A percentile compares a stretch with the other conserved stretches of the same genome.
Evolutionary conservation across 2,888 invertebrate species (phyloP).

Genomic region (Rhopalosiphum nymphaeae): DNA sequence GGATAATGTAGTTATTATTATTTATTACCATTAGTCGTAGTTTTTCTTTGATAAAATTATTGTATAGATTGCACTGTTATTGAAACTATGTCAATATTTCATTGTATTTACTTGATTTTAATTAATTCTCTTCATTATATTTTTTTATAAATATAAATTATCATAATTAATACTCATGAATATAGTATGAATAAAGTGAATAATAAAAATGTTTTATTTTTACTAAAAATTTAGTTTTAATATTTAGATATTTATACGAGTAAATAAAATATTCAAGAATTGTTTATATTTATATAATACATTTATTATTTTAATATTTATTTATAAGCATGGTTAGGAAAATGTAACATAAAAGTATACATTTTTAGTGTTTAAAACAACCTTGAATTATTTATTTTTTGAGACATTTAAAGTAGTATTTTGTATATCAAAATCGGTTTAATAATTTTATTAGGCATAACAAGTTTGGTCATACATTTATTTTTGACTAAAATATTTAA

Average conservation of each 20-base stretch:
- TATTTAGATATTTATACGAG: not conserved
- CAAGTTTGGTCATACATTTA: not conserved
- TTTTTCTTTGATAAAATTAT: not conserved
- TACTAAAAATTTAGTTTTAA: not conserved
- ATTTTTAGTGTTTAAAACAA: not conserved
- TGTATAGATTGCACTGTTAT: not conserved
- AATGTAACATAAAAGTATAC: not conserved
- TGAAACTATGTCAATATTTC: not conserved
- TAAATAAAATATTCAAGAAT: not conserved
- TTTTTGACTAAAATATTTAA: not conserved
- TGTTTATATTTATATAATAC: not conserved
- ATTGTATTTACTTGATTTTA: not conserved
- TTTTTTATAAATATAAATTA: not conserved
- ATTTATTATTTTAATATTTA: not conserved
- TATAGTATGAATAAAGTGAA: not conserved
- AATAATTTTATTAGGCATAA: not conserved
- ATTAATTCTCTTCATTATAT: not conserved
- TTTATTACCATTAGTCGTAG: not conserved
- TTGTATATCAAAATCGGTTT: not conserved
- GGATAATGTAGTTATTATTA: conserved; percentile 15
- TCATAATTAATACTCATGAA: not conserved
- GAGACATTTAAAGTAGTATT: too few species aligned
- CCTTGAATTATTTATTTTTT: not conserved
- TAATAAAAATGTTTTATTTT: not conserved
- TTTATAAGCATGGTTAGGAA: not conserved